Conservation (phyloP, 2,797 vertebrate genomes). For the Acipenser oxyrinchus region DNA sequence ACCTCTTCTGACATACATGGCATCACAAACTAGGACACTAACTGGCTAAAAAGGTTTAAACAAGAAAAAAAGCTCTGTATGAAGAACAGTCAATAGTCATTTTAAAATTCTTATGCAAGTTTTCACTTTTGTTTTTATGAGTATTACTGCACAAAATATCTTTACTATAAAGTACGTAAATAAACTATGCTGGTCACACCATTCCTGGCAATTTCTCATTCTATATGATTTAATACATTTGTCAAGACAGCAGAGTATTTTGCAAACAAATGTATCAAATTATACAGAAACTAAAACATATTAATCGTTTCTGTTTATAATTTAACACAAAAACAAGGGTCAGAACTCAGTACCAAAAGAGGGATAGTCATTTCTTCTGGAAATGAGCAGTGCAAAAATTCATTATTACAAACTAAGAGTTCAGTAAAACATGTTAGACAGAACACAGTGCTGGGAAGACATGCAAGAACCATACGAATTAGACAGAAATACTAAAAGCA, state of each 20-base stretch:
- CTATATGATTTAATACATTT: constrained; percentile 39
- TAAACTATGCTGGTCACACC: constrained; percentile 50
- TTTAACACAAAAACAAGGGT: constrained; percentile 27
- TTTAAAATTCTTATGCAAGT: constrained; percentile 40
- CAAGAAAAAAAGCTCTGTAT: constrained; percentile 45
- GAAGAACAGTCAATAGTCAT: constrained; percentile 50
- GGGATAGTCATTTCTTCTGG: constrained; percentile 26
- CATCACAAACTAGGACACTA: constrained; percentile 56
- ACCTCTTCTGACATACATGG: constrained; percentile 39
- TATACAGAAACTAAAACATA: constrained; percentile 16
- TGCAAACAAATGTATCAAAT: constrained; percentile 41
- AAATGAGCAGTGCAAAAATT: constrained; percentile 31
- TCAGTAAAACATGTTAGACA: constrained; percentile 36
- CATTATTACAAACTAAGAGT: constrained; percentile 37
- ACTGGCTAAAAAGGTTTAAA: constrained; percentile 54
- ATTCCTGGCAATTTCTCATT: constrained; percentile 28
- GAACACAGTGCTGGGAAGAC: constrained; percentile 36
- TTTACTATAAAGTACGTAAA: constrained; percentile 71
- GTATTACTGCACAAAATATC: constrained; percentile 64
- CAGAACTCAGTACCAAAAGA: constrained; percentile 43
- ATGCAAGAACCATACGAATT: constrained; percentile 49
- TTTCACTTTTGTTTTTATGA: constrained; percentile 48
- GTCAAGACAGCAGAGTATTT: constrained; percentile 46
- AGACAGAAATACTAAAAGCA: constrained; percentile 53
- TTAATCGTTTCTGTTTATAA: constrained; percentile 18